Evolutionary conservation across 2,797 vertebrate genomes (phyloP).

Genomic region (Enoplosus armatus): DNA sequence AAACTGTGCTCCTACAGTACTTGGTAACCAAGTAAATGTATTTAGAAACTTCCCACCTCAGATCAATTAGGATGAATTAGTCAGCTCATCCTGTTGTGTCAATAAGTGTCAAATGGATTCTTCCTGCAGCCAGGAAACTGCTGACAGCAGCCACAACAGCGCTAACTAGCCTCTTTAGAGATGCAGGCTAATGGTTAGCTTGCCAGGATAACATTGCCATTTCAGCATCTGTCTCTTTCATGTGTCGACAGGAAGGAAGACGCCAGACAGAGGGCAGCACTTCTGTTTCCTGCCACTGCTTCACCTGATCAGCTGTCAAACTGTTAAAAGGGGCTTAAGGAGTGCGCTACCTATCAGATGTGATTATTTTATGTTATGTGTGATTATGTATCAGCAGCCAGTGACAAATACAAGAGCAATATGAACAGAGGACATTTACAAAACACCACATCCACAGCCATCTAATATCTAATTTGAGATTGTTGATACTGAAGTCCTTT

Average conservation of each 20-base stretch:
- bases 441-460: neutral
- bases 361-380: neutral
- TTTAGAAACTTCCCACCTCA: constrained; percentile 13
- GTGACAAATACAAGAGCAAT: neutral
- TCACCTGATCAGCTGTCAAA: constrained; percentile 21
- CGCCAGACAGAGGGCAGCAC: constrained; percentile 32
- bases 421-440: neutral
- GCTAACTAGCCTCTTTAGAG: constrained; percentile 64
- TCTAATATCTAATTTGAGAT: neutral
- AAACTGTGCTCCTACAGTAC: neutral
- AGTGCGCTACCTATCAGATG: neutral
- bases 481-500: neutral
- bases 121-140: constrained; percentile 64
- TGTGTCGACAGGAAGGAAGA: constrained; percentile 57
- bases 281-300: constrained; percentile 29
- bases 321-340: neutral
- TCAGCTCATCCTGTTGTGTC: constrained; percentile 39
- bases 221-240: constrained; percentile 53
- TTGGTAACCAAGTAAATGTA: constrained; percentile 15
- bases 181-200: constrained; percentile 74
- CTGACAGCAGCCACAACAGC: constrained; percentile 62
- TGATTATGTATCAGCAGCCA: neutral
- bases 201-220: constrained; percentile 30
- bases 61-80: constrained; percentile 28
- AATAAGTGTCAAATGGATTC: constrained; percentile 29